Evolutionary conservation across 2,113 vertebrate genomes (phyloP).

Genomic region (Paraplagusia blochii): DNA sequence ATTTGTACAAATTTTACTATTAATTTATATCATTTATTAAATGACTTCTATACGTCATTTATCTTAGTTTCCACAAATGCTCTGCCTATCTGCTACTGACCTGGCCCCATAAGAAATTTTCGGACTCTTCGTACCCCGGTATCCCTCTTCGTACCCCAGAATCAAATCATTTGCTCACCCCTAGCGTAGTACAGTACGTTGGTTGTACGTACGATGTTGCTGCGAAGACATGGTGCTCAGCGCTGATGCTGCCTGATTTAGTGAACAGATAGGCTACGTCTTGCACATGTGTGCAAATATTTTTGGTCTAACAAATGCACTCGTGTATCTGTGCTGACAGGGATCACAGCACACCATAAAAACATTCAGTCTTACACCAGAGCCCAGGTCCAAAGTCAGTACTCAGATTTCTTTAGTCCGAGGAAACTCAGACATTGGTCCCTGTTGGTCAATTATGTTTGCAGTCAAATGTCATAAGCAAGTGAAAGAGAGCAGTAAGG

Average conservation of each 20-base stretch:
- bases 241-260: constrained; percentile 9
- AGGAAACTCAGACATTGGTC: constrained; percentile 29
- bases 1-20: too few relatives aligned
- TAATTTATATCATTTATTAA: too few relatives aligned
- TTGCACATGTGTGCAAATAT: constrained; percentile 4
- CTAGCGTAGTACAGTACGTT: too few relatives aligned
- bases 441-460: constrained; percentile 5
- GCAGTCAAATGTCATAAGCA: constrained; percentile 10
- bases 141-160: too few relatives aligned
- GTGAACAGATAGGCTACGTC: constrained; percentile 9
- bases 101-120: too few relatives aligned
- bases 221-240: background rate
- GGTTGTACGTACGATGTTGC: too few relatives aligned
- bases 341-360: constrained; percentile 53
- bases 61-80: too few relatives aligned
- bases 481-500: background rate
- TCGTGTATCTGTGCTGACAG: constrained; percentile 49
- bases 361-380: constrained; percentile 35
- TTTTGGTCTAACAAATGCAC: constrained; percentile 22
- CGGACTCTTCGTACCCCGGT: too few relatives aligned
- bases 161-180: too few relatives aligned
- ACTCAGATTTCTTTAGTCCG: constrained; percentile 36
- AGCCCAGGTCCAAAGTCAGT: constrained; percentile 37
- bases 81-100: too few relatives aligned
- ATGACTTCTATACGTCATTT: too few relatives aligned